Base-by-base conservation (phyloP, 2,797 vertebrate species). In the Sebastes cheni region DNA sequence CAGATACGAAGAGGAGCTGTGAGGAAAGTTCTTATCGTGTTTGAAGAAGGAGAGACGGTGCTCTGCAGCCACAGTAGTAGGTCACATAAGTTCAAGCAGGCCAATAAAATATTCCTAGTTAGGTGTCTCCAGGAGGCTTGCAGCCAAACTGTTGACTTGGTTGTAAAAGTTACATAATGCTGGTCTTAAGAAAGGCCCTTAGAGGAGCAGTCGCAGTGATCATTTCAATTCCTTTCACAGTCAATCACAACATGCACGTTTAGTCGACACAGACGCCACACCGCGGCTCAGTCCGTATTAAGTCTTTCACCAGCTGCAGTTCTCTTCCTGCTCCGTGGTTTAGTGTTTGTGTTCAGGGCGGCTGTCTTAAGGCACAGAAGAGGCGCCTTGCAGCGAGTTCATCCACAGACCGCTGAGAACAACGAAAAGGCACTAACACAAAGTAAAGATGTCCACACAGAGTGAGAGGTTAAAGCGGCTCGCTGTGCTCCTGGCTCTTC, bases 401-500 rank as follows among this genome's bases (percentile, higher is more conserved):
- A 60, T 66, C 7, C 3, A 29, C 30, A 77, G 42, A 67, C 42
- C 50, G 39, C 42, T 66, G 23, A 4, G 73, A 68, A 32, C 67
- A 42, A 72, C 12, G 36, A 16, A 62, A 83, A 86, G 88, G 88
- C 84, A 87, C 88, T 25, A 70, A 42, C 61, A 46, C 23, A 25
- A 68, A 67, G 50, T 22, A 1, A 34, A 60, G 52, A 67, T 3
- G 64, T 77, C 71, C 69, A 9, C 10, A 39, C 22, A 6, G 67
- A 29, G 67, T 5, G 60, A 20, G 62, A 30, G 67, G 71, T 89
- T 85, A 92, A 56, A 52, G 92, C 68, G 7, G 90, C 86, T 86
- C 92, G 80, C 82, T 29, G 20, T 62, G 81, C 77, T 91, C 91
- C 83, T 93, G 93, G 85, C 80, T 95, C 86, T 97, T 97, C 93